Evolutionary conservation across 2,888 invertebrate species (phyloP).

Genomic region (Acleris sparsana): DNA sequence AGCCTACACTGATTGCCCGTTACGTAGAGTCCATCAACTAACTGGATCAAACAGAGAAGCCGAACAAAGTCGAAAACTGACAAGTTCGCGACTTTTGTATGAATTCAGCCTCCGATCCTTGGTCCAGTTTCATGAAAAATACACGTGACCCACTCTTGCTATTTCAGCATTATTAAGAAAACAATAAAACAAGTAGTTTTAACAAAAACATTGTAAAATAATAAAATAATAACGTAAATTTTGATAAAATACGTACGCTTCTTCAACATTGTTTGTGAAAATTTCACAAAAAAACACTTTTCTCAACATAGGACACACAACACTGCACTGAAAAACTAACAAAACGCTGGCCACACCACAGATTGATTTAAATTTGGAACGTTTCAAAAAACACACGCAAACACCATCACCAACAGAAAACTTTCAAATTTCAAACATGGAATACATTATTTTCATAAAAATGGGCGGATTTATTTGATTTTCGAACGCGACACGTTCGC

Average conservation of each 20-base stretch:
- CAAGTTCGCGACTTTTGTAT: conserved; percentile 18
- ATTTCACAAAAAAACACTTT: conserved; percentile 63
- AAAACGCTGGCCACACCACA: conserved; percentile 23
- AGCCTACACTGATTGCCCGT: conserved; percentile 15
- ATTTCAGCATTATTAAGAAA: not conserved
- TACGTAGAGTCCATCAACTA: conserved; percentile 48
- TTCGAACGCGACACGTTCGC: conserved; percentile 46
- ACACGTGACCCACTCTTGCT: not conserved
- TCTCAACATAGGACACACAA: conserved; percentile 49
- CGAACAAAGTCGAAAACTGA: conserved; percentile 44
- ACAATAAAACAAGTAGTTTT: not conserved
- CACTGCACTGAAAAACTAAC: conserved; percentile 18
- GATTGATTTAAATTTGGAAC: not conserved
- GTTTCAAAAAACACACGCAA: not conserved
- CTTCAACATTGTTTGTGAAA: conserved; percentile 46
- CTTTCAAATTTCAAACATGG: conserved; percentile 13
- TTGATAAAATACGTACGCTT: conserved; percentile 48
- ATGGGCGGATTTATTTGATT: conserved; percentile 35
- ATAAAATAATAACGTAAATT: no score
- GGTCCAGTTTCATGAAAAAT: not conserved
- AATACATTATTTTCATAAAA: conserved; percentile 14
- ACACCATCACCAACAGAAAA: not conserved
- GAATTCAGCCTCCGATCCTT: conserved; percentile 17
- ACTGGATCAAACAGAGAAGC: conserved; percentile 50
- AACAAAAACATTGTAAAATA: not conserved